phyloP scores from a whole-genome alignment of 2,888 invertebrate species.

The Ormia ochracea region DNA sequence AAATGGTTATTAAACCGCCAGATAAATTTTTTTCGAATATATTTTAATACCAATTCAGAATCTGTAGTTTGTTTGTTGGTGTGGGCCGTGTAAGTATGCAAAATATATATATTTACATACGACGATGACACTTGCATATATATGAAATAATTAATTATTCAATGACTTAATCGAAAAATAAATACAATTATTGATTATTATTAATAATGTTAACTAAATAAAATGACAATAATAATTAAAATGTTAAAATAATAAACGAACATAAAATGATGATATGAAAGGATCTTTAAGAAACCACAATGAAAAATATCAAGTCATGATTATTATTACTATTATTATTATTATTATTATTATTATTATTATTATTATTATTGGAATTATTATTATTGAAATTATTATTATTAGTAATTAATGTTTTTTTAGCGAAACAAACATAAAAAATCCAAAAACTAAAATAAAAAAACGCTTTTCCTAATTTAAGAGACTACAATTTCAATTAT shows the following conservation, averaged over 20 bases:
- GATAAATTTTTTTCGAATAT: too few species aligned
- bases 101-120: too few species aligned
- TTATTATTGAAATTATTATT: slow-evolving; percentile 12
- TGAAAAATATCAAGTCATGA: too few species aligned
- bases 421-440: neutral
- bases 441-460: too few species aligned
- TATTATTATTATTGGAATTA: neutral
- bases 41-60: too few species aligned
- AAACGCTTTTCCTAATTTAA: neutral
- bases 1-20: too few species aligned
- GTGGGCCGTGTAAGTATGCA: too few species aligned
- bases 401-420: slow-evolving; percentile 11
- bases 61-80: too few species aligned
- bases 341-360: slow-evolving; percentile 14
- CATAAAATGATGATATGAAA: slow-evolving; percentile 18
- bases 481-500: neutral
- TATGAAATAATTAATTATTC: neutral
- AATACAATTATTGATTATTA: slow-evolving; percentile 23
- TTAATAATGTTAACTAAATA: slow-evolving; percentile 60
- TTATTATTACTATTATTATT: neutral
- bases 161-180: slow-evolving; percentile 9
- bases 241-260: slow-evolving; percentile 52
- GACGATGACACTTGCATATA: too few species aligned
- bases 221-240: slow-evolving; percentile 60
- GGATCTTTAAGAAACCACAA: slow-evolving; percentile 1